phyloP scores from a whole-genome alignment of 2,888 invertebrate genomes.

The Agonopterix subpropinquella region DNA sequence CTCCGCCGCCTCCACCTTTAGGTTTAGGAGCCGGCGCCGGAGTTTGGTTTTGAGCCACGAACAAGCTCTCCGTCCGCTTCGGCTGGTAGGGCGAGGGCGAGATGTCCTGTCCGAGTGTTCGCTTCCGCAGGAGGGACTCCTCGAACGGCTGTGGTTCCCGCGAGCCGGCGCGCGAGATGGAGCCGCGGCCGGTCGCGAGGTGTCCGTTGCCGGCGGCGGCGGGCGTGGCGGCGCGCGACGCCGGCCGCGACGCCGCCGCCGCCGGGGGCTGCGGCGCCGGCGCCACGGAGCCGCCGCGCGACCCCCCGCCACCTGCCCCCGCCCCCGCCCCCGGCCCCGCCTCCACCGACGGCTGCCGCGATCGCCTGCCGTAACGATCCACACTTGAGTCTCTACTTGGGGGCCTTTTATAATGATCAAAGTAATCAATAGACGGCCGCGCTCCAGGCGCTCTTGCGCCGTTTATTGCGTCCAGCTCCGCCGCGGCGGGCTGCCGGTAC shows the following conservation, averaged over 20 bases:
- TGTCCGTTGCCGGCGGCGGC: slow-evolving; percentile 78
- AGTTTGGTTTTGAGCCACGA: slow-evolving; percentile 72
- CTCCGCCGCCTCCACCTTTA: slow-evolving; percentile 55
- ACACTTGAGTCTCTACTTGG: slow-evolving; percentile 92
- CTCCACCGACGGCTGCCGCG: slow-evolving; percentile 88
- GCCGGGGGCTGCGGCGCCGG: slow-evolving; percentile 78
- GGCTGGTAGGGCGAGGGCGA: slow-evolving; percentile 91
- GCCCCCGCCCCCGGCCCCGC: slow-evolving; percentile 79
- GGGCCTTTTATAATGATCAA: slow-evolving; percentile 95
- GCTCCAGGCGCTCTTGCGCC: slow-evolving; percentile 44
- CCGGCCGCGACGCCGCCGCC: slow-evolving; percentile 49
- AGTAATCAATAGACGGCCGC: slow-evolving; percentile 87
- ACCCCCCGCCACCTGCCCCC: slow-evolving; percentile 67
- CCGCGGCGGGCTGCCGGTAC: slow-evolving; percentile 32
- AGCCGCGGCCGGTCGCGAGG: slow-evolving; percentile 77
- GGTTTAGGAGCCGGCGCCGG: slow-evolving; percentile 62
- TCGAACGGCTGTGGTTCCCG: slow-evolving; percentile 83
- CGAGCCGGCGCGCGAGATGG: slow-evolving; percentile 66
- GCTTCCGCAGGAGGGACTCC: slow-evolving; percentile 86
- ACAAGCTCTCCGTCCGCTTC: slow-evolving; percentile 93
- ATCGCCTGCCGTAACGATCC: slow-evolving; percentile 86
- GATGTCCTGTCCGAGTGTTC: slow-evolving; percentile 91
- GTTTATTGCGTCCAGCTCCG: slow-evolving; percentile 50
- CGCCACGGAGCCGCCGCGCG: slow-evolving; percentile 84
- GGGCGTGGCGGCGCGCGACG: slow-evolving; percentile 68